Evolutionary conservation across 1,140 invertebrate genomes (phyloP).

Genomic region (Alviniconcha marisindica): DNA sequence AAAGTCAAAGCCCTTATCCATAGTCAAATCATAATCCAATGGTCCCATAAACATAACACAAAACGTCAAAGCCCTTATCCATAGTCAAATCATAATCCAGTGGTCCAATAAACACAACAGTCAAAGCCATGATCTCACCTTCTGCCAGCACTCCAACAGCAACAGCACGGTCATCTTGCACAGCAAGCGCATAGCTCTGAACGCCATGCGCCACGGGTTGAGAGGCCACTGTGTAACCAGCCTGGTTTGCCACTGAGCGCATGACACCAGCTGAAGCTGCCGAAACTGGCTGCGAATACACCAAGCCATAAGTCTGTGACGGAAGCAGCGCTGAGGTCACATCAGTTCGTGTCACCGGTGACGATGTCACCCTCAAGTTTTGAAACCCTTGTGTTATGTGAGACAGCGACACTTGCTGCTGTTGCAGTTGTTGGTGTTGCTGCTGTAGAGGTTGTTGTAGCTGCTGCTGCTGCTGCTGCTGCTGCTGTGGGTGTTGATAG

Average conservation of each 20-base stretch:
- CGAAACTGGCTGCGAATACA: slow-evolving; percentile 45
- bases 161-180: not conserved
- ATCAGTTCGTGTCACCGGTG: slow-evolving; percentile 44
- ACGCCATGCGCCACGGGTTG: slow-evolving; percentile 12
- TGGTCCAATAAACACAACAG: too few relatives aligned
- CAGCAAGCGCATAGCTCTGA: slow-evolving; percentile 1
- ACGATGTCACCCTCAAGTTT: slow-evolving; percentile 43
- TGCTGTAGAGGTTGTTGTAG: slow-evolving; percentile 10
- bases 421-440: slow-evolving; percentile 33
- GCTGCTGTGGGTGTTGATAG: slow-evolving; percentile 12
- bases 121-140: not conserved
- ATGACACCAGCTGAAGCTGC: slow-evolving; percentile 32
- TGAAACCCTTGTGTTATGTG: slow-evolving; percentile 44
- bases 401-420: slow-evolving; percentile 17
- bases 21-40: too few relatives aligned
- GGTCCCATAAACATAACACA: too few relatives aligned
- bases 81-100: too few relatives aligned
- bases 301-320: slow-evolving; percentile 40
- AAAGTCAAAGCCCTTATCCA: too few relatives aligned
- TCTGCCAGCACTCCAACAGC: not conserved
- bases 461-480: not conserved
- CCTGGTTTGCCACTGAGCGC: slow-evolving; percentile 25
- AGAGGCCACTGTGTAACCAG: slow-evolving; percentile 22
- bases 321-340: slow-evolving; percentile 35
- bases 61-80: too few relatives aligned